These are phyloP conservation scores for Jacana jacana DNA, from an alignment of 2,113 vertebrate species.

Conservation along the genomic window DNA sequence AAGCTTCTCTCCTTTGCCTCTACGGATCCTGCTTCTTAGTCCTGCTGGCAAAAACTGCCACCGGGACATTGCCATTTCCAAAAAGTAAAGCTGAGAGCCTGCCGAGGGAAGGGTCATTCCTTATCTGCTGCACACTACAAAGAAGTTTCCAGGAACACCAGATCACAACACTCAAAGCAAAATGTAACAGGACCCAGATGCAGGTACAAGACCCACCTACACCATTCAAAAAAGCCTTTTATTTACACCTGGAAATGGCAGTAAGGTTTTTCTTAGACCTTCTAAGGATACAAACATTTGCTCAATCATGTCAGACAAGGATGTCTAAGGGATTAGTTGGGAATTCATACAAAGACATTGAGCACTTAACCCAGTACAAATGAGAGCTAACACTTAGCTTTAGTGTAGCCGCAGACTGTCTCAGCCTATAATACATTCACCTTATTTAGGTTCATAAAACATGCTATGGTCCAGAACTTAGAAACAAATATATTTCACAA, in stretches of 20 bases:
- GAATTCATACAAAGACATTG: neutral
- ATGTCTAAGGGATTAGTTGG: neutral
- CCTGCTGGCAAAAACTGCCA: neutral
- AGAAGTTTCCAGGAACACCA: neutral
- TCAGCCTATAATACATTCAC: neutral
- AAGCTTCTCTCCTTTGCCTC: neutral
- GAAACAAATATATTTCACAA: neutral
- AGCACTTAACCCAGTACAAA: neutral
- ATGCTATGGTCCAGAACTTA: neutral
- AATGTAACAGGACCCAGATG: neutral
- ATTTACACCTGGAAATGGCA: neutral
- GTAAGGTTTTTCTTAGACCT: neutral
- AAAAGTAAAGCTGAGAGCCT: neutral
- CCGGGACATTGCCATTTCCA: neutral
- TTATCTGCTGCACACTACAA: neutral
- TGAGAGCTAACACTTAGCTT: neutral
- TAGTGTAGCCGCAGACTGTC: neutral
- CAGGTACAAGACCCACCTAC: neutral
- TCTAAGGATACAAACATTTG: neutral
- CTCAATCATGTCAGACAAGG: neutral
- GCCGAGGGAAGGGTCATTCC: neutral
- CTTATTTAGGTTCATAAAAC: neutral
- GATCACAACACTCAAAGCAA: neutral
- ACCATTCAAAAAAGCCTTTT: neutral
- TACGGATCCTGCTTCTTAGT: neutral